Conservation (phyloP, 2,888 invertebrate species). For the Andrena haemorrhoa region DNA sequence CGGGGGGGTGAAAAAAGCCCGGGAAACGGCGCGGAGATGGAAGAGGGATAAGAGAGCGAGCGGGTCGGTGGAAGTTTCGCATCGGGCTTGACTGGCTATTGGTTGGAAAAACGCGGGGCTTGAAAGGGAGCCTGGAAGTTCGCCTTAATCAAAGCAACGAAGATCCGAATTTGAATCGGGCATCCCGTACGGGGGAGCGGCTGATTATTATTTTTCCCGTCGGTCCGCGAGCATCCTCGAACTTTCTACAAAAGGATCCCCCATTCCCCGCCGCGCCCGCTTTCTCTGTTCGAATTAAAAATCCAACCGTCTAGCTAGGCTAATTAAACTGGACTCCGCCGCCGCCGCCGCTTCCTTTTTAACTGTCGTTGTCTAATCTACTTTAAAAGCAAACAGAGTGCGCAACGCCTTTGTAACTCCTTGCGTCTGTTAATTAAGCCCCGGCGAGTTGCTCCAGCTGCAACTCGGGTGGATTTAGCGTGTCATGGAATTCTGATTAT, state of each 20-base stretch:
- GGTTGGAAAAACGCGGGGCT: slow-evolving; percentile 44
- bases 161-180: slow-evolving; percentile 25
- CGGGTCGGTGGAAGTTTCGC: slow-evolving; percentile 42
- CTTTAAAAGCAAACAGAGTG: slow-evolving; percentile 23
- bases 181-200: background rate
- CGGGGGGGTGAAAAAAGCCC: background rate
- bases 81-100: slow-evolving; percentile 28
- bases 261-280: background rate
- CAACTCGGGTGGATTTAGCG: slow-evolving; percentile 4
- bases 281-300: slow-evolving; percentile 13
- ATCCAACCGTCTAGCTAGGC: slow-evolving; percentile 19
- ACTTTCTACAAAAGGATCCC: background rate
- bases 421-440: slow-evolving; percentile 44
- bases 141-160: slow-evolving; percentile 44
- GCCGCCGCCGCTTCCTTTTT: slow-evolving; percentile 14
- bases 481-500: slow-evolving; percentile 22
- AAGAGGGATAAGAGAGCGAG: slow-evolving; percentile 43
- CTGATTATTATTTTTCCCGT: slow-evolving; percentile 37
- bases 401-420: slow-evolving; percentile 18
- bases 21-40: background rate
- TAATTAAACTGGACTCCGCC: slow-evolving; percentile 37
- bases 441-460: background rate
- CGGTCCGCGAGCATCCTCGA: background rate
- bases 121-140: slow-evolving; percentile 37
- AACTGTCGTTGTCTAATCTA: slow-evolving; percentile 39